Base-by-base conservation (phyloP, 2,888 invertebrate species). In the Nomada ruficornis region DNA sequence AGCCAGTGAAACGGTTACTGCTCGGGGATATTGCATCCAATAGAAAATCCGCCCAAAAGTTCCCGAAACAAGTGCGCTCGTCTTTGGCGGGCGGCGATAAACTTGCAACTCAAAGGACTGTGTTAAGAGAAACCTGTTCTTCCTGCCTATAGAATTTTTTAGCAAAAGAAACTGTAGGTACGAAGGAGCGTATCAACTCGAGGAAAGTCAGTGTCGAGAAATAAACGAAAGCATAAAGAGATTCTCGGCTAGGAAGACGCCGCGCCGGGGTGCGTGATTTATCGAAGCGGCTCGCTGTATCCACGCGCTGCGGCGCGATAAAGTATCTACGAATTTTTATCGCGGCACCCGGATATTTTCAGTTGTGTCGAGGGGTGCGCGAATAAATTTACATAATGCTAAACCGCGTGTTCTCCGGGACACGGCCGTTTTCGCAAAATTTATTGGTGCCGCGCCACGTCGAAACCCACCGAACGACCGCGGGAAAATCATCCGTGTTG, bases 301-400 rank as follows among this genome's bases (percentile, higher is more conserved):
- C 50, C 29, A 2, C n/a, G 60, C 50, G 52, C 42, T 29, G n/a
- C 13, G 9, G 18, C 68, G 62, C 55, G 62, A 50, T 47, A 54
- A 76, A 47, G 50, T 42, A 29, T 15, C 36, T 50, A 54, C 54
- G 77, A 62, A 76, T 78, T 78, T 76, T 47, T 60, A 60, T 54
- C 77, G 57, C 47, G 26, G 44, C 54, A 50, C 47, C 20, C 60
- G 44, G 20, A 44, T 60, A 59, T 67, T 67, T 76, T 44, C 76
- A 54, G 54, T 77, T 52, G 69, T 36, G 26, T 60, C 52, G 20
- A 1, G 52, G 23, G 11, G 52, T 15, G 60, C 52, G 20, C 29
- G 67, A 76, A 76, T 76, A 76, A 36, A 76, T 78, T 76, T 76
- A 47, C 77, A 76, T 67, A 67, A 78, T 67, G 65, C 62, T 60